Conservation (phyloP, 2,113 vertebrate genomes). For the Podocnemis expansa region DNA sequence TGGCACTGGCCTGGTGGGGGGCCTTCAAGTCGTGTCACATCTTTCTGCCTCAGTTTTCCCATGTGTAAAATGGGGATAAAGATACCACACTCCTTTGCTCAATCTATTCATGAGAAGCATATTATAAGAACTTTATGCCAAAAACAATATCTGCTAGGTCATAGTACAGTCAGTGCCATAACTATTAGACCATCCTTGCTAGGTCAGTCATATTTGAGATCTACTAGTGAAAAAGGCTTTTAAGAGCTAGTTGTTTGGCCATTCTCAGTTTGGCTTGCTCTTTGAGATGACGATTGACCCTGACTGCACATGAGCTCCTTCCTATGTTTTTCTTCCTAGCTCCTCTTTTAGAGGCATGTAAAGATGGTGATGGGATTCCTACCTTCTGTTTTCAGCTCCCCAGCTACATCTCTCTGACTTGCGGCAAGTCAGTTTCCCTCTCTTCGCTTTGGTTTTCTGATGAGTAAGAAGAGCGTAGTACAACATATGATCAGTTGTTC, state of each 20-base stretch:
- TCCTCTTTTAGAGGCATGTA: neutral
- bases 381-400: neutral
- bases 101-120: neutral
- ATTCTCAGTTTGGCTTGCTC: rapidly evolving
- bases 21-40: neutral
- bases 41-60: neutral
- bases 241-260: neutral
- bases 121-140: neutral
- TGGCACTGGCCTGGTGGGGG: too few species aligned
- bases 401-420: rapidly evolving
- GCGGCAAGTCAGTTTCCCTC: neutral
- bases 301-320: neutral
- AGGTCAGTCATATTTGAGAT: neutral
- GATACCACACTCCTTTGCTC: neutral
- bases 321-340: neutral
- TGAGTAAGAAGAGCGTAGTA: neutral
- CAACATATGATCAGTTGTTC: neutral
- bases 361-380: neutral
- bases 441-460: neutral
- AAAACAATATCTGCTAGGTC: neutral
- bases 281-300: neutral
- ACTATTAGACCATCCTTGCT: neutral
- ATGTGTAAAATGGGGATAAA: neutral
- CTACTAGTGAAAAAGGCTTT: neutral
- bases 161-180: neutral